Evolutionary conservation across 2,888 invertebrate genomes (phyloP).

Genomic region (Tetheella fluctuosa): DNA sequence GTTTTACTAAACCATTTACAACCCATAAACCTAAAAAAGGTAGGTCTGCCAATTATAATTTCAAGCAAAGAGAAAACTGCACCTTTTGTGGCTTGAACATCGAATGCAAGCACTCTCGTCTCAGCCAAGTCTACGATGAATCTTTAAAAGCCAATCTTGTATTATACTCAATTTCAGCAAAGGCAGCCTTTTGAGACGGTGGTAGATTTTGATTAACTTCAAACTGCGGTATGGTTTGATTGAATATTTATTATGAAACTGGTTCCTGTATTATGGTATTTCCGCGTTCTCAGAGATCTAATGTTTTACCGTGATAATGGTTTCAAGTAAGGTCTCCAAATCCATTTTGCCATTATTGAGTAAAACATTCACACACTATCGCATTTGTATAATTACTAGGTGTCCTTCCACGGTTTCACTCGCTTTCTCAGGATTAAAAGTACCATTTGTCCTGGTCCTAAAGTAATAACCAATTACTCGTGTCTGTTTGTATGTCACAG

Average conservation of each 20-base stretch:
- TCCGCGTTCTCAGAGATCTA: not conserved
- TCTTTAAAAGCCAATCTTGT: not conserved
- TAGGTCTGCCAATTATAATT: not conserved
- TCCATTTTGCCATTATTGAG: no score
- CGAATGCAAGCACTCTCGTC: not conserved
- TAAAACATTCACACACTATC: no score
- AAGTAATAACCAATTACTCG: no score
- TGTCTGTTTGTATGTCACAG: no score
- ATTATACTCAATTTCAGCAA: not conserved
- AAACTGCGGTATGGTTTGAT: not conserved
- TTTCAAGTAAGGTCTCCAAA: no score
- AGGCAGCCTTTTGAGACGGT: not conserved
- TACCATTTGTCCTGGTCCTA: no score
- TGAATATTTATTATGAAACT: no score
- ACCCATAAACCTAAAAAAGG: not conserved
- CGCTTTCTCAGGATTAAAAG: no score
- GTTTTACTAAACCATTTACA: not conserved
- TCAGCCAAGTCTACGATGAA: not conserved
- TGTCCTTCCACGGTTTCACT: no score
- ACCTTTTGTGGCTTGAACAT: not conserved
- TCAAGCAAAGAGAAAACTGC: not conserved
- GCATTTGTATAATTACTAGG: no score
- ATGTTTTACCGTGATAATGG: no score
- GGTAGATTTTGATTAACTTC: slow-evolving; percentile 3
- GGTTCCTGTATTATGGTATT: no score